Conservation (phyloP, 2,888 invertebrate genomes). For the Euclidia mi region DNA sequence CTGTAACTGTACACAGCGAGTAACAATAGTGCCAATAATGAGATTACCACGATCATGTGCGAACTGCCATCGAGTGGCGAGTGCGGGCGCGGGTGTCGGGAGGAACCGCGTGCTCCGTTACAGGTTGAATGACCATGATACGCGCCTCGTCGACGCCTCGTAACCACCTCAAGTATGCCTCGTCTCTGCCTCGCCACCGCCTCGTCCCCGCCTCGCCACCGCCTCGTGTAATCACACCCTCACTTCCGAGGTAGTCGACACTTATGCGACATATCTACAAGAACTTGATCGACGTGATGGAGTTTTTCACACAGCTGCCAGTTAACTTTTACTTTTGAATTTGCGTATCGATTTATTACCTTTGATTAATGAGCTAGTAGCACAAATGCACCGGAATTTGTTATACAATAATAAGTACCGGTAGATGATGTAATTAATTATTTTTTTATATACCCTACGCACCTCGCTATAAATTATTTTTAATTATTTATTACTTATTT, state of each 20-base stretch:
- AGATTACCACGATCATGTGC: conserved; percentile 58
- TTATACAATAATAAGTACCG: too few relatives aligned
- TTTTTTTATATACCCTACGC: too few relatives aligned
- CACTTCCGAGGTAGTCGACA: conserved; percentile 30
- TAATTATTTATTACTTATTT: too few relatives aligned
- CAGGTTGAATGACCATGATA: conserved; percentile 71
- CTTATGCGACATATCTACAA: conserved; percentile 9
- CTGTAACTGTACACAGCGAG: too few relatives aligned
- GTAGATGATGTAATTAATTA: too few relatives aligned
- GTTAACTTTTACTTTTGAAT: conserved; percentile 41
- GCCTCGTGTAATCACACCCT: conserved; percentile 48
- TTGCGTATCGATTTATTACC: conserved; percentile 17
- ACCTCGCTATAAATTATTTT: too few relatives aligned
- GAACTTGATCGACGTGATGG: neutral
- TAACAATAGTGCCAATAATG: conserved; percentile 42
- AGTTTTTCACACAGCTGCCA: conserved; percentile 14
- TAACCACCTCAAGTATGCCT: too few relatives aligned
- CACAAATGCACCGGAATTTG: too few relatives aligned
- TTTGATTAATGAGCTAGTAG: conserved; percentile 16
- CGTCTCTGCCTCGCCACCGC: conserved; percentile 32
- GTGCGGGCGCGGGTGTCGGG: conserved; percentile 36
- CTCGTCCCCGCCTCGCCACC: conserved; percentile 35
- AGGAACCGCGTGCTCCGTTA: conserved; percentile 60
- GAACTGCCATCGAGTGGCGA: conserved; percentile 36
- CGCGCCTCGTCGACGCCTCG: conserved; percentile 52